A percentile compares a stretch with the other conserved stretches of the same genome.
phyloP scores from a whole-genome alignment of 30 jellyfish, hydroid and myxozoan genomes.

The Aurelia aurita region DNA sequence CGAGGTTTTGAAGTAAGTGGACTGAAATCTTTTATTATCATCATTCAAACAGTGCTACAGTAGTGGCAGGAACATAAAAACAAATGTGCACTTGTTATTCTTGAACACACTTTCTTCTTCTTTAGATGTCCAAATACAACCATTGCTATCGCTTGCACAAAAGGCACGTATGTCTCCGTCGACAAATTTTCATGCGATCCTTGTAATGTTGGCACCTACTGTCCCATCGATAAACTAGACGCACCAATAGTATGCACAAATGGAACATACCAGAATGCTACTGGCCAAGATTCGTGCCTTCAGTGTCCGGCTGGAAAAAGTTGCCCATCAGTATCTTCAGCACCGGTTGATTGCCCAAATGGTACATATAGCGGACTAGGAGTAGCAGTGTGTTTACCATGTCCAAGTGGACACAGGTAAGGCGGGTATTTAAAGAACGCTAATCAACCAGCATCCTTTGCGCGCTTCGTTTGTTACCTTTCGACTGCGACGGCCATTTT shows the following conservation, averaged over 20 bases:
- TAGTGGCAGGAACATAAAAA: too few relatives aligned
- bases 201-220: slow-evolving; percentile 80
- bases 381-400: slow-evolving; percentile 47
- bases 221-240: slow-evolving; percentile 60
- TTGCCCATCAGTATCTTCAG: slow-evolving; percentile 7
- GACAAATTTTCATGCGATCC: slow-evolving; percentile 50
- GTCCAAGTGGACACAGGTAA: slow-evolving; percentile 77
- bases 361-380: slow-evolving; percentile 59
- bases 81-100: too few relatives aligned
- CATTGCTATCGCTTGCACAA: slow-evolving; percentile 23
- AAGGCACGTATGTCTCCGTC: slow-evolving; percentile 46
- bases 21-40: too few relatives aligned
- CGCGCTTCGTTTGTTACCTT: too few relatives aligned
- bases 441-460: too few relatives aligned
- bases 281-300: slow-evolving; percentile 60
- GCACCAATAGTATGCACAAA: slow-evolving; percentile 43
- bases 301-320: slow-evolving; percentile 67
- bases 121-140: slow-evolving; percentile 58
- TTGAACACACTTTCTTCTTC: background rate
- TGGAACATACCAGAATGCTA: slow-evolving; percentile 83
- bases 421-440: background rate
- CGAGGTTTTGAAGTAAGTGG: too few relatives aligned
- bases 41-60: too few relatives aligned
- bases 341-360: slow-evolving; percentile 53
- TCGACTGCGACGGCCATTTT: too few relatives aligned